Conservation (phyloP, 2,888 invertebrate genomes). For the Anagyrus pseudococci region DNA sequence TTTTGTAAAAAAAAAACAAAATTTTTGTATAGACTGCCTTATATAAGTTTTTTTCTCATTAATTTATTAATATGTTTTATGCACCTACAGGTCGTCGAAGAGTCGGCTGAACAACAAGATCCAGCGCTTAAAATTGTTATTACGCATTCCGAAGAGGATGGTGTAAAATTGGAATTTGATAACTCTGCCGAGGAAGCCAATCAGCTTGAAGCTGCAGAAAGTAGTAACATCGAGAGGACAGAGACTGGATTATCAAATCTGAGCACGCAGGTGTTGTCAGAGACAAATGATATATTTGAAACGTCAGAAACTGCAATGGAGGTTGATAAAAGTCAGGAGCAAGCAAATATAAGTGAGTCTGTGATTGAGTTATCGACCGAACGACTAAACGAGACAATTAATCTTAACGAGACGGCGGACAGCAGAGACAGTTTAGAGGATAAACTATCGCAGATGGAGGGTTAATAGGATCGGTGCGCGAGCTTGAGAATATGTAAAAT, state of each 20-base stretch:
- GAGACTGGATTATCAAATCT: conserved; percentile 20
- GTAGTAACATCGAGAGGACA: conserved; percentile 10
- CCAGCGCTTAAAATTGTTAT: conserved; percentile 24
- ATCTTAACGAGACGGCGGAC: conserved; percentile 56
- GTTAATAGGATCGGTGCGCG: conserved; percentile 41
- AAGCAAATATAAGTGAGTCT: conserved; percentile 43
- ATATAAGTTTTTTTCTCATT: background rate
- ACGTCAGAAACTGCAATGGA: conserved; percentile 38
- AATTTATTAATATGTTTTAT: background rate
- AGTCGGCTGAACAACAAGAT: conserved; percentile 36
- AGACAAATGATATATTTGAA: conserved; percentile 36
- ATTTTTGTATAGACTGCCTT: background rate
- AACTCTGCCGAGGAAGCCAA: conserved; percentile 31
- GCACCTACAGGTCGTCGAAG: conserved; percentile 34
- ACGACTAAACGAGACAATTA: conserved; percentile 49
- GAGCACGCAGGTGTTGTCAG: conserved; percentile 22
- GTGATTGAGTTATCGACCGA: conserved; percentile 48
- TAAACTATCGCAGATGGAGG: conserved; percentile 59
- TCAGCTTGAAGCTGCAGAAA: conserved; percentile 7
- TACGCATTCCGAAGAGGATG: conserved; percentile 32
- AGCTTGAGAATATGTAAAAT: conserved; percentile 16
- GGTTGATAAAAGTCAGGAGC: conserved; percentile 36
- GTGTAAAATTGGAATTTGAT: conserved; percentile 36
- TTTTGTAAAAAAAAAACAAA: conserved; percentile 1
- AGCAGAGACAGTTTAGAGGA: conserved; percentile 59